Evolutionary conservation across 1,140 invertebrate genomes (phyloP).

Genomic region (Babylonia areolata): DNA sequence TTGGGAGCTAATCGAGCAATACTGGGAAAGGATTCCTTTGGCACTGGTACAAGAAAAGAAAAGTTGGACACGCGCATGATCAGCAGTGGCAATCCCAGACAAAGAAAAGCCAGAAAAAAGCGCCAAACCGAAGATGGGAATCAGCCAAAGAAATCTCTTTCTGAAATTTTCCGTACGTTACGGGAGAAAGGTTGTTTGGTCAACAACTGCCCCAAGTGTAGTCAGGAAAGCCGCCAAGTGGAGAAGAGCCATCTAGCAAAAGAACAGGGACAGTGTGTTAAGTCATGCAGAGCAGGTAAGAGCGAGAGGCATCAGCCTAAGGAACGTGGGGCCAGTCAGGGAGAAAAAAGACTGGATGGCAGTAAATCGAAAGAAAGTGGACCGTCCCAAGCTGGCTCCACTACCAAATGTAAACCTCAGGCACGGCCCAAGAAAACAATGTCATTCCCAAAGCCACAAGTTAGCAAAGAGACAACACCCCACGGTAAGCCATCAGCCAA

Average conservation of each 20-base stretch:
- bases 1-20: background rate
- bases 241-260: too few relatives aligned
- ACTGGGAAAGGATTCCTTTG: background rate
- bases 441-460: background rate
- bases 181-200: constrained; percentile 8
- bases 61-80: background rate
- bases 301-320: too few relatives aligned
- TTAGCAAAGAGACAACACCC: background rate
- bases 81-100: background rate
- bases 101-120: background rate
- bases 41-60: background rate
- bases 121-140: background rate
- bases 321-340: too few relatives aligned
- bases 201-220: background rate
- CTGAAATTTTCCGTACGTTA: background rate
- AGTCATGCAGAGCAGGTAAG: too few relatives aligned
- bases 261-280: too few relatives aligned
- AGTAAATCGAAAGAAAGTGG: too few relatives aligned
- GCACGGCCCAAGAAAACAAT: too few relatives aligned
- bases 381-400: too few relatives aligned
- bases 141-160: background rate
- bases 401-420: too few relatives aligned
- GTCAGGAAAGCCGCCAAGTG: too few relatives aligned
- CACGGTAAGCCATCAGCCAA: background rate
- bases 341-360: too few relatives aligned